Base-by-base conservation (phyloP, 2,888 invertebrate species). In the Dorcus parallelipipedus region DNA sequence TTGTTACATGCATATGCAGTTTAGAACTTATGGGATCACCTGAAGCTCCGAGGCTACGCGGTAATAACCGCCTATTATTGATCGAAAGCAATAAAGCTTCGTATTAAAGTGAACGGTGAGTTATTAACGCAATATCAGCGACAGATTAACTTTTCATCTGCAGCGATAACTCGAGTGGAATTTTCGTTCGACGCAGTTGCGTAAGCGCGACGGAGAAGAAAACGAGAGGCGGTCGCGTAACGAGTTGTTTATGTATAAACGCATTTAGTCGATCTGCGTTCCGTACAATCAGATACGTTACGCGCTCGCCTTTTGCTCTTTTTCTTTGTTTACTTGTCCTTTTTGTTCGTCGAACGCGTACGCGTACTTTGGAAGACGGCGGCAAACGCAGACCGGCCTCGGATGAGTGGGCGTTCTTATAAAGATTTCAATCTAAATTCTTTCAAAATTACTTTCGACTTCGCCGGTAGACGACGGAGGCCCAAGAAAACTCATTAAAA, bases 401-500 rank as follows among this genome's bases (percentile, higher is more conserved):
- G 67, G 62, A 62, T 62, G 70, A 69, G 70, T 70, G 70, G 70
- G 70, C 70, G 70, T 68, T 68, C 67, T 69, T 67, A 67, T 68
- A 66, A 65, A 68, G 68, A 69, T 70, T 70, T 70, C 66, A 70
- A 70, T 70, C 70, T 69, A 70, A 68, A 70, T 70, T 70, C 70
- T 65, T 69, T 69, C 65, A 67, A 70, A 69, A 70, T 70, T 69
- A 68, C 68, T 68, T 65, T 67, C 65, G 61, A 68, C 67, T 65
- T 66, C 61, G 68, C 48, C 63, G 67, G 64, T 57, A 59, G 60
- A 45, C 52, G 47, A 45, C 52, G 47, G 26, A 40, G 52, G 43
- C 45, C 54, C 52, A 45, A 38, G 50, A 65, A 69, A 67, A 62
- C 67, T 67, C 67, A 67, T 68, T 67, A 67, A 65, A 66, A 67